Conservation (phyloP, 2,113 vertebrate genomes). For the Cebidichthys violaceus region DNA sequence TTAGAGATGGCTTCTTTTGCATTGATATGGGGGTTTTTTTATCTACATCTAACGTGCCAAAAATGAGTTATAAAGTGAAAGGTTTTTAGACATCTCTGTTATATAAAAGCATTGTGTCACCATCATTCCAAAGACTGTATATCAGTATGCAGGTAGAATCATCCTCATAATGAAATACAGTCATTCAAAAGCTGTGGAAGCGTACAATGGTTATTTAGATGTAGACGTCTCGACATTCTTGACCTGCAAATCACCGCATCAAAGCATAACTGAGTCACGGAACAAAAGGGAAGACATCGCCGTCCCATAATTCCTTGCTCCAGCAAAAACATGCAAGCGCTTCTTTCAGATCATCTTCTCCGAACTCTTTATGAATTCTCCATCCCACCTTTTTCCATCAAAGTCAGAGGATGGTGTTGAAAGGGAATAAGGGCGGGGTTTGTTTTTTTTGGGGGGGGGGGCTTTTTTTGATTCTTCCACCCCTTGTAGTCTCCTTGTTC, state of each 20-base stretch:
- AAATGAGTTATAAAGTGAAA: neutral
- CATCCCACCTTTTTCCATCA: neutral
- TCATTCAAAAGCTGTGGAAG: neutral
- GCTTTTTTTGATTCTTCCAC: neutral
- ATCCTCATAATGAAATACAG: neutral
- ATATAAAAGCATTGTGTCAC: neutral
- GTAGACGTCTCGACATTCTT: neutral
- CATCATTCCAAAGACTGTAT: neutral
- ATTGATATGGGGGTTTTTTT: neutral
- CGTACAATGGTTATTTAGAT: neutral
- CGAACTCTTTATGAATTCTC: neutral
- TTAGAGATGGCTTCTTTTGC: neutral
- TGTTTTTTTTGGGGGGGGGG: neutral
- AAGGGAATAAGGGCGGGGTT: neutral
- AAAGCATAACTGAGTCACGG: neutral
- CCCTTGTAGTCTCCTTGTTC: neutral
- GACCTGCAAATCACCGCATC: neutral
- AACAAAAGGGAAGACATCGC: neutral
- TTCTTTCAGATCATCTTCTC: neutral
- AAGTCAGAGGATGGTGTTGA: neutral
- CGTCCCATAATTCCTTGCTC: neutral
- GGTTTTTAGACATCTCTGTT: neutral
- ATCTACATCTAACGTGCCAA: too few species aligned
- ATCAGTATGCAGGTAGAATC: neutral
- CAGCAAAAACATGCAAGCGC: neutral